Conservation (phyloP, 2,797 vertebrate species). For the Thunnus albacares region DNA sequence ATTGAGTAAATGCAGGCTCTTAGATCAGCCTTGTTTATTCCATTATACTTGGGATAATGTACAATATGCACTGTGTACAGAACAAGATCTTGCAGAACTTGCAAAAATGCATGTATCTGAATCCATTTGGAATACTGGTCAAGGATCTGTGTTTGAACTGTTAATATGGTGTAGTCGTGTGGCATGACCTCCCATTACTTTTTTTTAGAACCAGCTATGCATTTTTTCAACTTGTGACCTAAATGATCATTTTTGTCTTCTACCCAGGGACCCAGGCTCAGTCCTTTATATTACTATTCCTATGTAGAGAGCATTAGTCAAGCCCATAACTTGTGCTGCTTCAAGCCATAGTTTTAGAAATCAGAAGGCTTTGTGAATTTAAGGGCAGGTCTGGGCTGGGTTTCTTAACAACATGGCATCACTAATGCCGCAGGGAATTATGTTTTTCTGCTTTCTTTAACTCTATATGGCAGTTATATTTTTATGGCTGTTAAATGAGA, state of each 20-base stretch:
- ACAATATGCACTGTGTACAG: neutral
- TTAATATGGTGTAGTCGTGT: neutral
- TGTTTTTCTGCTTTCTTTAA: neutral
- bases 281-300: neutral
- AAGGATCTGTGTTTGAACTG: neutral
- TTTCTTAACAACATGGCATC: neutral
- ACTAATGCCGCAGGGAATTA: neutral
- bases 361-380: neutral
- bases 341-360: neutral
- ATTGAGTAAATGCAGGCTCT: slow-evolving; percentile 34
- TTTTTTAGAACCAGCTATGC: neutral
- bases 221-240: neutral
- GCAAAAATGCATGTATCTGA: neutral
- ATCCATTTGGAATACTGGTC: neutral
- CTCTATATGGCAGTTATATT: neutral
- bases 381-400: neutral
- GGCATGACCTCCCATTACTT: neutral
- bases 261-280: neutral
- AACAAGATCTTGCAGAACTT: neutral
- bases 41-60: slow-evolving; percentile 8
- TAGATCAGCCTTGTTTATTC: slow-evolving; percentile 25
- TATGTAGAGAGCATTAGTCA: neutral
- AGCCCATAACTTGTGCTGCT: neutral
- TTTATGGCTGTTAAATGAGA: neutral
- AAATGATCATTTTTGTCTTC: neutral